These are phyloP conservation scores for Pseudomyrmex pallidus DNA, from an alignment of 1,140 invertebrate species.

Conservation along the genomic window DNA sequence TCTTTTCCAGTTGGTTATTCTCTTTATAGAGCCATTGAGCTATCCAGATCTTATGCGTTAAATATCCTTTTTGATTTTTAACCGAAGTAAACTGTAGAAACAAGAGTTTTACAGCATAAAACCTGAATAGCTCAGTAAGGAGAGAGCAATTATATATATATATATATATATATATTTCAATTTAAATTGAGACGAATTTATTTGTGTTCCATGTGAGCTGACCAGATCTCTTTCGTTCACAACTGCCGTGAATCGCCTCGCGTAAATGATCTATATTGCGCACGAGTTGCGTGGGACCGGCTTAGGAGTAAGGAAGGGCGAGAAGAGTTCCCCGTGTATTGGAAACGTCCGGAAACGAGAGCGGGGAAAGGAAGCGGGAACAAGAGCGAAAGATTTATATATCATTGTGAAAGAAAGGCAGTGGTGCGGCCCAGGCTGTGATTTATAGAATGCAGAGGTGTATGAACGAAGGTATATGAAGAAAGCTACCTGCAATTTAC, in stretches of 20 bases:
- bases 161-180: too few species aligned
- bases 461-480: conserved; percentile 80
- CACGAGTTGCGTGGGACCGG: background rate
- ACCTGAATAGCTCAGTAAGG: too few species aligned
- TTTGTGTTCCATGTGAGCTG: background rate
- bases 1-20: too few species aligned
- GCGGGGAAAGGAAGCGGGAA: conserved; percentile 2
- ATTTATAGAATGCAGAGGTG: conserved; percentile 84
- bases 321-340: conserved; percentile 10
- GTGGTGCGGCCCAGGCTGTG: conserved; percentile 85
- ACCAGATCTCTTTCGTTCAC: background rate
- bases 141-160: too few species aligned
- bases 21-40: too few species aligned
- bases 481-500: conserved; percentile 81
- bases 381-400: conserved; percentile 16
- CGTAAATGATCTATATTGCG: background rate
- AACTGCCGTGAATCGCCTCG: background rate
- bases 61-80: too few species aligned
- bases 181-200: background rate
- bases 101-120: too few species aligned
- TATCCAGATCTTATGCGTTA: too few species aligned
- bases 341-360: background rate
- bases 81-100: too few species aligned
- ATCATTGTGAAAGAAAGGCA: conserved; percentile 73
- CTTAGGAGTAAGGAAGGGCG: background rate